Evolutionary conservation across 2,888 invertebrate genomes (phyloP), one percentile per base, ranked within the genome.

Genomic region (Mythimna loreyi): DNA sequence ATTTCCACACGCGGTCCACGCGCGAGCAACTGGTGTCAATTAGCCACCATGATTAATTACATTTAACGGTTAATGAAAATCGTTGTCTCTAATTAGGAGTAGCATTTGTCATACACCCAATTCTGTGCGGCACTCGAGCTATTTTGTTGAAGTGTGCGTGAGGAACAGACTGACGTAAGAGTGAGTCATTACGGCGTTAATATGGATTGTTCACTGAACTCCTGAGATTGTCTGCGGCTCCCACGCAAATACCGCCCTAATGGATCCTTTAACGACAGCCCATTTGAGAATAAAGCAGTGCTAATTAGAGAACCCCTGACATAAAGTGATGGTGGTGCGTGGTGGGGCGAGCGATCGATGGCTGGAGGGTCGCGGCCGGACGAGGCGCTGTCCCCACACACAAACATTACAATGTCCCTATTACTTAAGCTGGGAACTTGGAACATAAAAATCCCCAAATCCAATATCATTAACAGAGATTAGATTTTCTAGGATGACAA

Each of bases 211-310:
- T 82, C 55, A 66, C 64, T 49, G 56, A 65, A 78, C 67, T 72
- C 47, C 62, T 60, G 78, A 70, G 85, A 80, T 83, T 78, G 75
- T 75, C 61, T 82, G 83, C 63, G 63, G 77, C 75, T 67, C 82
- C 73, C 78, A 72, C 78, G 71, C 79, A 81, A 79, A 84, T 78
- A 79, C 72, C 65, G 47, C 61, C 70, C 80, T 85, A 87, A 86
- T 84, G 84, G 83, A 77, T 80, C 81, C 81, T 86, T 86, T 84
- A 87, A 89, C 86, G 85, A 87, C 79, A 80, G 86, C 85, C 87
- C 86, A 86, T 85, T 86, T 80, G 74, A 81, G 83, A 81, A 81
- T 84, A 85, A 89, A 88, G 86, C 88, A 80, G 86, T 82, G 87
- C 86, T 89, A 89, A 89, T 89, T 87, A 87, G 76, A 66, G 81